Conservation (phyloP, 2,888 invertebrate species). For the Drosophila paranaensis region DNA sequence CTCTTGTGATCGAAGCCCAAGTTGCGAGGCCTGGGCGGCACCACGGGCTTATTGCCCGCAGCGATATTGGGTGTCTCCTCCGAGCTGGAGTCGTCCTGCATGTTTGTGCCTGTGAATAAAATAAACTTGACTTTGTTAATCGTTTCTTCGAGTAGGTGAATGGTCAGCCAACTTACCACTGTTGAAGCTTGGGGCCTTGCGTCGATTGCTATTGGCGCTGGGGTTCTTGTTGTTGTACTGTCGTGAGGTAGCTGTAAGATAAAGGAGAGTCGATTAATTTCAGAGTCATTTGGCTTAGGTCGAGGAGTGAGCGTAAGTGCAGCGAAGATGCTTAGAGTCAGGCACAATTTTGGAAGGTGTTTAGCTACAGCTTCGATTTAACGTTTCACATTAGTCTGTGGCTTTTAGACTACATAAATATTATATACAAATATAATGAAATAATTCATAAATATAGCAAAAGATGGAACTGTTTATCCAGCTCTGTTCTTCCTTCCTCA, state of each 20-base stretch:
- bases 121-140: background rate
- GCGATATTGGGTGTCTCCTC: constrained; percentile 87
- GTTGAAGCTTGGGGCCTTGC: constrained; percentile 88
- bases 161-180: constrained; percentile 86
- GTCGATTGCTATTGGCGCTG: constrained; percentile 85
- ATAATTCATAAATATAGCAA: too few relatives aligned
- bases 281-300: background rate
- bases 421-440: too few relatives aligned
- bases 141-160: background rate
- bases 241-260: constrained; percentile 77
- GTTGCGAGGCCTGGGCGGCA: constrained; percentile 88
- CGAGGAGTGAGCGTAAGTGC: background rate
- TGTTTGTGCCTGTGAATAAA: constrained; percentile 53
- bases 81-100: constrained; percentile 92
- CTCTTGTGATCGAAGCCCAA: constrained; percentile 87
- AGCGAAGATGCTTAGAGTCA: too few relatives aligned
- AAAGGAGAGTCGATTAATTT: background rate
- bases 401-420: too few relatives aligned
- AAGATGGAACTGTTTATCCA: too few relatives aligned
- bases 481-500: too few relatives aligned
- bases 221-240: constrained; percentile 82
- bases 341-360: too few relatives aligned
- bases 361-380: too few relatives aligned
- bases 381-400: too few relatives aligned
- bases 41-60: constrained; percentile 86